Base-by-base conservation (phyloP, 2,113 vertebrate genomes). In the Okapia johnstoni region DNA sequence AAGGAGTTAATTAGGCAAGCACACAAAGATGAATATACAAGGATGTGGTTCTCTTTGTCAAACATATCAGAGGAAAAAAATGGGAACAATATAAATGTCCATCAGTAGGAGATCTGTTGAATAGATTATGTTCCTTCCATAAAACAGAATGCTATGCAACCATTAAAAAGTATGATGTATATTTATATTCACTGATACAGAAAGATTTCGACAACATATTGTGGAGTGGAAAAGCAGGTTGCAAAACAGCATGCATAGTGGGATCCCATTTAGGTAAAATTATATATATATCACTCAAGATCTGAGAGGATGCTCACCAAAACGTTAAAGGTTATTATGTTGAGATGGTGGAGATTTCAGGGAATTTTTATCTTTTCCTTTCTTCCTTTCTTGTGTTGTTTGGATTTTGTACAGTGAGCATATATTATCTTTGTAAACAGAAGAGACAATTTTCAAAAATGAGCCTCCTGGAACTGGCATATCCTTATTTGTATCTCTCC, bases 161-260 rank as follows among this genome's bases (percentile, higher is more conserved):
- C 97, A 98, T 95, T 98, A 97, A 98, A 97, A 97, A 98, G 96
- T 96, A 90, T 85, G 97, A 96, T 92, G 95, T 93, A 94, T 97
- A 97, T 98, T 98, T 98, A 98, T 98, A 97, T 95, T 93, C 97
- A 79, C 93, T 94, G 97, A 97, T 98, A 98, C 66, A 58, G 96
- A 98, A 98, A 96, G 97, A 97, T 97, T 97, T 97, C 61, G 36
- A 97, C 98, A 97, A 94, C 98, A 98, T 98, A 97, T 97, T 98
- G 97, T 97, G 97, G 93, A 86, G 96, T 97, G 50, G 93, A 97
- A 96, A 97, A 98, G 93, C 97, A 98, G 98, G 97, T 94, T 98
- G 98, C 97, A 97, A 97, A 98, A 97, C 97, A 98, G 97, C 96
- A 97, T 97, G 97, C 94, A 50, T 88, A 61, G 96, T 96, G 93